These are phyloP conservation scores for Gambusia yucatana DNA, from an alignment of 2,797 vertebrate species.

Conservation along the genomic window DNA sequence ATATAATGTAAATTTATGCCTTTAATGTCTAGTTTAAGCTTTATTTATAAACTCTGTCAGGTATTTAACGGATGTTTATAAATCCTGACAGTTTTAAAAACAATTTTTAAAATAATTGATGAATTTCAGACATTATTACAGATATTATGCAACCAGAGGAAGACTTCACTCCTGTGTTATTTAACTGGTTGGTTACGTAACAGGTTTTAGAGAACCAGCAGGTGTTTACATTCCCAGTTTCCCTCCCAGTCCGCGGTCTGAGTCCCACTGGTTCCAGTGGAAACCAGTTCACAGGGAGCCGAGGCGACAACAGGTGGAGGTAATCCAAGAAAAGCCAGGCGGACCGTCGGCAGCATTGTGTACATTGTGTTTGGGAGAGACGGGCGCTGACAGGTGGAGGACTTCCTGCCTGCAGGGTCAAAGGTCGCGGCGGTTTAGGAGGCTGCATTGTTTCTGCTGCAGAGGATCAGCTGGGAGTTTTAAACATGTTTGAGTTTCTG, in stretches of 20 bases:
- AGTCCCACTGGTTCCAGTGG: neutral
- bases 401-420: neutral
- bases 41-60: no score
- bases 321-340: slow-evolving; percentile 68
- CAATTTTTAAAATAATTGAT: no score
- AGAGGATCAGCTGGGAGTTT: neutral
- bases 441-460: slow-evolving; percentile 12
- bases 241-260: neutral
- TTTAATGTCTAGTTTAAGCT: no score
- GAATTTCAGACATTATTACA: no score
- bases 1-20: no score
- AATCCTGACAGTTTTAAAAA: no score
- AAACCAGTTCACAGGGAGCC: neutral
- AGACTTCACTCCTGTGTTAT: neutral
- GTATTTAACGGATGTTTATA: no score
- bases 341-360: slow-evolving; percentile 38
- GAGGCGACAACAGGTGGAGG: slow-evolving; percentile 74
- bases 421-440: neutral
- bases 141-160: neutral
- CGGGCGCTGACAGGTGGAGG: slow-evolving; percentile 38
- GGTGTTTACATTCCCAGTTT: neutral
- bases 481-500: neutral
- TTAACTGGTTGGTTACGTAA: neutral
- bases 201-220: neutral
- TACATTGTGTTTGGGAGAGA: slow-evolving; percentile 48